phyloP scores from a whole-genome alignment of 2,888 invertebrate genomes.

The Phortica magna region DNA sequence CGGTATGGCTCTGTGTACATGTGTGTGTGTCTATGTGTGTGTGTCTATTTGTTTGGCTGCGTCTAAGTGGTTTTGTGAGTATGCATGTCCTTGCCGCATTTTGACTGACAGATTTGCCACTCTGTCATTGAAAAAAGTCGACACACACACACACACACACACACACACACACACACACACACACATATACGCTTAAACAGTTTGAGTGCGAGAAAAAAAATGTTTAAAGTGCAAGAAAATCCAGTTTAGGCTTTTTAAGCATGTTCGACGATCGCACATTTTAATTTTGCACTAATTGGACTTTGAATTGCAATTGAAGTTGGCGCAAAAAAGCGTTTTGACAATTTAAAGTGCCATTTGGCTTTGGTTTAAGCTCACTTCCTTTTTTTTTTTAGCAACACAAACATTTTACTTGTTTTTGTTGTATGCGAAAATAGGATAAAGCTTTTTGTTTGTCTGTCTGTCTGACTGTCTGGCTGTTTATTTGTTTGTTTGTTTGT shows the following conservation, averaged over 20 bases:
- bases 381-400: neutral
- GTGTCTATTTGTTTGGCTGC: neutral
- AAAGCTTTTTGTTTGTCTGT: conserved; percentile 16
- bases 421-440: conserved; percentile 66
- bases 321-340: neutral
- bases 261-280: neutral
- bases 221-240: conserved; percentile 30
- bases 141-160: neutral
- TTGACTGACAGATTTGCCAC: neutral
- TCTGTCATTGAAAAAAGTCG: conserved; percentile 44
- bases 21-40: neutral
- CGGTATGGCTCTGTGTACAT: neutral
- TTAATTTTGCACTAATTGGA: conserved; percentile 11
- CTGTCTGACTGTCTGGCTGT: conserved; percentile 23
- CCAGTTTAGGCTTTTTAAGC: conserved; percentile 10
- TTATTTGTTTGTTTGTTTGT: conserved; percentile 8
- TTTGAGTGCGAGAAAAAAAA: neutral
- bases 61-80: neutral
- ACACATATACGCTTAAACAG: too few species aligned
- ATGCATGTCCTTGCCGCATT: neutral
- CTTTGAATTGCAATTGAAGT: conserved; percentile 4
- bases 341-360: neutral
- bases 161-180: neutral
- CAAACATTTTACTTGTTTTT: conserved; percentile 41
- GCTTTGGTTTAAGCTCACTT: neutral